Percentiles rank a stretch among this genome's conserved stretches.
These are phyloP conservation scores for Volucella zonaria DNA, from an alignment of 2,888 invertebrate genomes.

Conservation along the genomic window DNA sequence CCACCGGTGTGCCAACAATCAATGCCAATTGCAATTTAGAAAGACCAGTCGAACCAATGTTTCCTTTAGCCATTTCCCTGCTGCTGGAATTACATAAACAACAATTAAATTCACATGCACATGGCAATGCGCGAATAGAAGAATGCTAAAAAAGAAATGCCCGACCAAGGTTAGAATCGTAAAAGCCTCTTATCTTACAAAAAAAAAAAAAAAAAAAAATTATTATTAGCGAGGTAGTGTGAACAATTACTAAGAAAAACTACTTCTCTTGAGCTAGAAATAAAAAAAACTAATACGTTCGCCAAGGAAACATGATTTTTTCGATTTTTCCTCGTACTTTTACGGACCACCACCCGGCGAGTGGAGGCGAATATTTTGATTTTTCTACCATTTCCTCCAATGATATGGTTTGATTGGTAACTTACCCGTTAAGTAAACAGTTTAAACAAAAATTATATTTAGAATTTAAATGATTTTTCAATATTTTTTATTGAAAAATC, in stretches of 20 bases:
- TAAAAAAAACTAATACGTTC: background rate
- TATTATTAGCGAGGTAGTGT: conserved; percentile 49
- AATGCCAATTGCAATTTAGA: conserved; percentile 94
- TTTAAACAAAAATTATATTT: background rate
- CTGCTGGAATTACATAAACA: conserved; percentile 67
- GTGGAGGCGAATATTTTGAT: conserved; percentile 41
- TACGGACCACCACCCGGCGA: conserved; percentile 51
- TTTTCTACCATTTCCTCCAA: conserved; percentile 11
- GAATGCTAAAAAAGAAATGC: background rate
- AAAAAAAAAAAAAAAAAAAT: no score
- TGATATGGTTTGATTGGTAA: background rate
- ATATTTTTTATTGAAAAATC: conserved; percentile 61
- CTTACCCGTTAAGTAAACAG: conserved; percentile 32
- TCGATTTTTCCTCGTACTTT: background rate
- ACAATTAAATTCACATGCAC: conserved; percentile 42
- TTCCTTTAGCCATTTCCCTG: conserved; percentile 65
- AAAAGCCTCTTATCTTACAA: conserved; percentile 33
- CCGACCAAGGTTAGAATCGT: conserved; percentile 62
- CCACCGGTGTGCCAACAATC: conserved; percentile 91
- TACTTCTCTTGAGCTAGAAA: background rate
- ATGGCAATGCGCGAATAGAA: conserved; percentile 45
- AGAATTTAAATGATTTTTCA: conserved; percentile 29
- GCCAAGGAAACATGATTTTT: no score
- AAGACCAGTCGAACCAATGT: conserved; percentile 78
- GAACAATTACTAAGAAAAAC: conserved; percentile 4